Evolutionary conservation across 2,888 invertebrate genomes (phyloP).

Genomic region (Synergus gifuensis): DNA sequence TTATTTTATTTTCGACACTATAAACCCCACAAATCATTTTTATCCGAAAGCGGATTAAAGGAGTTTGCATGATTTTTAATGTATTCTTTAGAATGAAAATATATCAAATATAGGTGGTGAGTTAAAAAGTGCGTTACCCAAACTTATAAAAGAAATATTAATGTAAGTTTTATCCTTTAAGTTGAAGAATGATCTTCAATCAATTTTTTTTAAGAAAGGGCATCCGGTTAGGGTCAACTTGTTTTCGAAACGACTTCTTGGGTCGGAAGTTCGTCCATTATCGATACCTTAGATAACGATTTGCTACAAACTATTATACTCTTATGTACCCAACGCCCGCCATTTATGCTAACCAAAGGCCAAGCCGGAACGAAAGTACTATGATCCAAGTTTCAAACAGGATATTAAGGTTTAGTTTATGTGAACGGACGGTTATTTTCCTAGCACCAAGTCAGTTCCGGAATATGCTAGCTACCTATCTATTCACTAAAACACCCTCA

Average conservation of each 20-base stretch:
- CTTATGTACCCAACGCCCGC: background rate
- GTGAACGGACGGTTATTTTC: conserved; percentile 12
- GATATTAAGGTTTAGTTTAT: conserved; percentile 34
- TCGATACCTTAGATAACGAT: background rate
- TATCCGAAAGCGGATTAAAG: background rate
- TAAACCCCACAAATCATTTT: background rate
- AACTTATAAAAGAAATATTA: no score
- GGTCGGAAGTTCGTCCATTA: background rate
- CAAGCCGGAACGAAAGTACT: conserved; percentile 14
- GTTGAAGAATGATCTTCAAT: background rate
- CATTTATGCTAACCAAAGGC: conserved; percentile 15
- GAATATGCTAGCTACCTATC: background rate
- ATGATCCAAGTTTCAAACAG: conserved; percentile 18
- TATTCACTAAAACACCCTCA: conserved; percentile 7
- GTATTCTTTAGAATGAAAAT: no score
- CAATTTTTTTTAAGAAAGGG: background rate
- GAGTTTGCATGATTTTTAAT: no score
- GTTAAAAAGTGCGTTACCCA: no score
- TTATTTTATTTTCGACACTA: background rate
- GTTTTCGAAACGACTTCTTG: background rate
- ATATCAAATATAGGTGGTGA: no score
- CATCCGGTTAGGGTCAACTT: background rate
- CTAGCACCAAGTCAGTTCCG: conserved; percentile 9
- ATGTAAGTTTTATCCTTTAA: background rate
- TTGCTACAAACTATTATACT: background rate